phyloP scores from a whole-genome alignment of 2,888 invertebrate genomes.

The Epistrophe grossulariae region DNA sequence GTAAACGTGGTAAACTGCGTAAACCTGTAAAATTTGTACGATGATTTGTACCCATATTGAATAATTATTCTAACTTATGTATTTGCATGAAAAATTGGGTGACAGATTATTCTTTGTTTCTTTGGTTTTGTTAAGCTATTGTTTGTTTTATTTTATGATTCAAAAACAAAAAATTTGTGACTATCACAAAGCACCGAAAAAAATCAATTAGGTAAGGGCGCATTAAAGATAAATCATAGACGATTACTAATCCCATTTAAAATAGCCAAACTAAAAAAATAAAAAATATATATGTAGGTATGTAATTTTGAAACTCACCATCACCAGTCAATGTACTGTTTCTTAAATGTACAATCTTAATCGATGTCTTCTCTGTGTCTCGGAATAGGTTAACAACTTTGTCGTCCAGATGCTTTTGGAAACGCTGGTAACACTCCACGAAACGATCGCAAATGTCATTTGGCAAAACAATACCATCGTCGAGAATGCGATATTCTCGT shows the following conservation, averaged over 20 bases:
- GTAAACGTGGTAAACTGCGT: no score
- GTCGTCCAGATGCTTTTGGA: slow-evolving; percentile 86
- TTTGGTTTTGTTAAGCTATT: no score
- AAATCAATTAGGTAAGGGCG: slow-evolving; percentile 2
- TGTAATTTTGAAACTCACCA: slow-evolving; percentile 82
- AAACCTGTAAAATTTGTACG: no score
- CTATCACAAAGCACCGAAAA: neutral
- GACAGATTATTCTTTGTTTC: no score
- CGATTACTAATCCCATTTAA: slow-evolving; percentile 22
- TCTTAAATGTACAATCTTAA: slow-evolving; percentile 88
- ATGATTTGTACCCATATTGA: no score
- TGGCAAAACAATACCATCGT: slow-evolving; percentile 87
- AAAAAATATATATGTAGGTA: neutral
- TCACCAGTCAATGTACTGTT: slow-evolving; percentile 90
- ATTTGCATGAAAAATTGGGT: no score
- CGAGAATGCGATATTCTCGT: slow-evolving; percentile 82
- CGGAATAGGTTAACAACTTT: slow-evolving; percentile 89
- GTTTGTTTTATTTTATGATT: neutral
- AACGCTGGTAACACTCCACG: slow-evolving; percentile 83
- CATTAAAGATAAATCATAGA: neutral
- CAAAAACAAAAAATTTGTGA: neutral
- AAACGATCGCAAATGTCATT: slow-evolving; percentile 89
- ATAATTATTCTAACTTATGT: no score
- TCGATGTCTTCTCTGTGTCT: slow-evolving; percentile 87
- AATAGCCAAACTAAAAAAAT: neutral